Percentiles rank a stretch among this genome's conserved stretches.
Conservation (phyloP, 2,113 vertebrate genomes). For the Balaenoptera acutorostrata region DNA sequence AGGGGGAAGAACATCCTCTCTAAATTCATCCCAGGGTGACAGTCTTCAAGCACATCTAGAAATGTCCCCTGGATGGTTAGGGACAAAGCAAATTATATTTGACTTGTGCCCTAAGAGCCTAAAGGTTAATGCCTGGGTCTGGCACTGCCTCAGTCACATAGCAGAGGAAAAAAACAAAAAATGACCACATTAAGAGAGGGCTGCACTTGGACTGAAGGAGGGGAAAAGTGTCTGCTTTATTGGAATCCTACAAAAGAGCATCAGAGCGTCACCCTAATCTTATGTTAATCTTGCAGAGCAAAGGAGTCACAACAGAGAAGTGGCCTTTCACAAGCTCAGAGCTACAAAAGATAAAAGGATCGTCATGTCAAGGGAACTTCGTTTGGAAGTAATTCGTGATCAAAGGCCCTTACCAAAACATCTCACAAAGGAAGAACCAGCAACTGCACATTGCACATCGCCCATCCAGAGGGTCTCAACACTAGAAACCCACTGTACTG, state of each 20-base stretch:
- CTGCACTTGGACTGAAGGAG: no score
- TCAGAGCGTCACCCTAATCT: not conserved
- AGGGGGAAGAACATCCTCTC: not conserved
- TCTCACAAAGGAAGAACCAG: not conserved
- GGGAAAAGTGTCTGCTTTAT: not conserved
- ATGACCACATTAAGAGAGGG: not conserved
- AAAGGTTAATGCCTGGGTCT: not conserved
- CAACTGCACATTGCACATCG: no score
- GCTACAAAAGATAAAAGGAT: not conserved
- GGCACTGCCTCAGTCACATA: not conserved
- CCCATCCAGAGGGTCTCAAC: not conserved
- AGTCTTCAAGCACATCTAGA: not conserved
- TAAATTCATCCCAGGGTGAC: not conserved
- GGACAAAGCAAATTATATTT: not conserved
- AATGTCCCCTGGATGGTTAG: not conserved
- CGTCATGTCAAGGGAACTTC: not conserved
- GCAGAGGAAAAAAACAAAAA: not conserved
- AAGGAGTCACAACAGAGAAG: not conserved
- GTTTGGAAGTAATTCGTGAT: not conserved
- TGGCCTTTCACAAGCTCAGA: not conserved
- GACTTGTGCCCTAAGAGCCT: not conserved
- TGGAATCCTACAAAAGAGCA: not conserved
- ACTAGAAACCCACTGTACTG: not conserved
- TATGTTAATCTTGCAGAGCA: not conserved
- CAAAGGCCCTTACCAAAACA: not conserved